These are phyloP conservation scores for Myotis myotis DNA, from an alignment of 2,797 vertebrate species.

Conservation along the genomic window DNA sequence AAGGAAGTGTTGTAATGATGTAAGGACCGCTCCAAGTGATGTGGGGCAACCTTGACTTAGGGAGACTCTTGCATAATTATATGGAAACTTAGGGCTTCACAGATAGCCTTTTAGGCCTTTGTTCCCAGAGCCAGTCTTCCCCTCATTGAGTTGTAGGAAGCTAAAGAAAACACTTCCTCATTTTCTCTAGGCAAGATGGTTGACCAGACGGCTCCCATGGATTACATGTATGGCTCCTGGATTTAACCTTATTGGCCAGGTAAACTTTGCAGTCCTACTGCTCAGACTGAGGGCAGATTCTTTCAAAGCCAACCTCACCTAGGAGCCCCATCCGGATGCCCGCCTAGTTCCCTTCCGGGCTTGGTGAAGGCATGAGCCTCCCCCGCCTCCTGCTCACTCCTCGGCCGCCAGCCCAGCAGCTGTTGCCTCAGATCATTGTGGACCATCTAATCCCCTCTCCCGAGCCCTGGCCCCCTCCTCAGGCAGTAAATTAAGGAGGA, in stretches of 20 bases:
- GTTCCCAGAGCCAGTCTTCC: background rate
- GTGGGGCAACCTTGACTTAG: background rate
- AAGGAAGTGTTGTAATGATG: background rate
- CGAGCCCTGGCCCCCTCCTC: conserved; percentile 72
- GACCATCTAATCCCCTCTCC: conserved; percentile 75
- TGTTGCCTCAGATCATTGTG: conserved; percentile 78
- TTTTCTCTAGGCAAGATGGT: conserved; percentile 48
- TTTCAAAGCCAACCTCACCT: conserved; percentile 20
- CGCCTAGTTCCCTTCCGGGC: conserved; percentile 64
- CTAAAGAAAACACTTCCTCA: background rate
- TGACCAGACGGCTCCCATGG: conserved; percentile 26
- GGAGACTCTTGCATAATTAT: background rate
- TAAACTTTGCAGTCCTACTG: background rate
- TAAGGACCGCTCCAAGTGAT: background rate
- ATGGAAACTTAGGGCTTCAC: background rate
- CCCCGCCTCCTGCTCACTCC: conserved; percentile 61
- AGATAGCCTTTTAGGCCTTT: background rate
- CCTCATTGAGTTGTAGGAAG: background rate
- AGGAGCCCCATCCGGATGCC: conserved; percentile 59
- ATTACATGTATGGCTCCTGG: background rate
- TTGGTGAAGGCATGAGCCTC: conserved; percentile 56
- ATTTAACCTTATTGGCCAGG: background rate
- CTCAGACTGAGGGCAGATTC: background rate
- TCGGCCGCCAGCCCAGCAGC: conserved; percentile 77
- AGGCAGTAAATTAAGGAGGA: conserved; percentile 80